phyloP scores from a whole-genome alignment of 2,113 vertebrate species.

The Tamias sibiricus region DNA sequence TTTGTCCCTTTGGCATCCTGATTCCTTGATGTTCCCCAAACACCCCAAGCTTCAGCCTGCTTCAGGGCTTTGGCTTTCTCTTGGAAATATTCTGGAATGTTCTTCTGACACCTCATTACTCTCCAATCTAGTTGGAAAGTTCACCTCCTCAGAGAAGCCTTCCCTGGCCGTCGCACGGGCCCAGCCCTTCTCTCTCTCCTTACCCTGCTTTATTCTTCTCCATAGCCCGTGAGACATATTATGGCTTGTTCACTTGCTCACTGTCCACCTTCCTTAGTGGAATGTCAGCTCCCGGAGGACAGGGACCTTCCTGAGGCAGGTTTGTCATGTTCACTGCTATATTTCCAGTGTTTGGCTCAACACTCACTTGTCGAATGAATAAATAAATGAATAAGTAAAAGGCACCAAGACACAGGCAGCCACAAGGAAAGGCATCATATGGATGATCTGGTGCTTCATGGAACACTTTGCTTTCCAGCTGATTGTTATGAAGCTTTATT shows the following conservation, averaged over 20 bases:
- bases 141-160: not conserved
- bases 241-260: not conserved
- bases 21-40: not conserved
- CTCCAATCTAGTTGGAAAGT: not conserved
- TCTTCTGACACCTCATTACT: not conserved
- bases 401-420: not conserved
- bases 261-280: not conserved
- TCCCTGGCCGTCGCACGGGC: not conserved
- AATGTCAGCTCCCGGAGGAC: not conserved
- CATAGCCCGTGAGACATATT: rapidly evolving
- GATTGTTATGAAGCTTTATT: not conserved
- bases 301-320: not conserved
- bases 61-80: not conserved
- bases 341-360: not conserved
- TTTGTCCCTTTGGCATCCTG: not conserved
- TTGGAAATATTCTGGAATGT: not conserved
- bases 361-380: not conserved
- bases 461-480: not conserved
- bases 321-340: no score
- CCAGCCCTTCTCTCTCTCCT: not conserved
- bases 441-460: rapidly evolving
- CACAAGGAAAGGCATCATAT: not conserved
- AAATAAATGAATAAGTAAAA: not conserved
- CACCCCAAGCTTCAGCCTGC: not conserved
- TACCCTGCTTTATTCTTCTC: not conserved